Base-by-base conservation (phyloP, 2,797 vertebrate genomes). In the Ptychadena robeensis region DNA sequence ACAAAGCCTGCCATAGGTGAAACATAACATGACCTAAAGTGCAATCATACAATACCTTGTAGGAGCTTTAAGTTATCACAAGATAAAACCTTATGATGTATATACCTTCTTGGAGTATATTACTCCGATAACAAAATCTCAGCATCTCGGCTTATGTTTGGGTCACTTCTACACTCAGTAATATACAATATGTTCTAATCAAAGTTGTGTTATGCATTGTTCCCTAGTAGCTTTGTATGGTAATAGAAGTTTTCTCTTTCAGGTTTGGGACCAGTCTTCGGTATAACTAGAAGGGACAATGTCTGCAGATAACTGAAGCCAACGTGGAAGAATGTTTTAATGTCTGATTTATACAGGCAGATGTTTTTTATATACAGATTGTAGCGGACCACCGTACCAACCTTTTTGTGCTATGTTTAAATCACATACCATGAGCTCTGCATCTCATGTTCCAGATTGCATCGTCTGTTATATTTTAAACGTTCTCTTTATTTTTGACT, bases 241-340 rank as follows among this genome's bases (percentile, higher is more conserved):
- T 22, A 53, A 53, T 53, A n/a, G 5, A 22, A 15, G 2, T 53
- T 53, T 38, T 59, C 35, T 66, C 12, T 79, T 86, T 44, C 91
- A 99, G 98, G 96, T 99, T 75, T 99, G 98, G 98, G 98, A 99
- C 93, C 98, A 99, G 87, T 99, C 98, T 82, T 98, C 98, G 77
- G 97, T 99, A 87, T 99, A 95, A 96, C 18, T 44, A 8, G 48
- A 76, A 28, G 61, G 68, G 44, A 63, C 27, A 14, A 28, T 40
- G 37, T 63, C 53, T 70, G 28, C 30, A 48, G 37, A 81, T 7
- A 61, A 31, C 74, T 67, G 63, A 76, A 69, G 75, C 31, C 72
- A 82, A 53, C 40, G 28, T 4, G 9, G 38, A 9, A 67, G 74
- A 78, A 72, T 61, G 68, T 79, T 66, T 72, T 63, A 34, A 30